phyloP scores from a whole-genome alignment of 2,113 vertebrate species.

The Centropus unirufus region DNA sequence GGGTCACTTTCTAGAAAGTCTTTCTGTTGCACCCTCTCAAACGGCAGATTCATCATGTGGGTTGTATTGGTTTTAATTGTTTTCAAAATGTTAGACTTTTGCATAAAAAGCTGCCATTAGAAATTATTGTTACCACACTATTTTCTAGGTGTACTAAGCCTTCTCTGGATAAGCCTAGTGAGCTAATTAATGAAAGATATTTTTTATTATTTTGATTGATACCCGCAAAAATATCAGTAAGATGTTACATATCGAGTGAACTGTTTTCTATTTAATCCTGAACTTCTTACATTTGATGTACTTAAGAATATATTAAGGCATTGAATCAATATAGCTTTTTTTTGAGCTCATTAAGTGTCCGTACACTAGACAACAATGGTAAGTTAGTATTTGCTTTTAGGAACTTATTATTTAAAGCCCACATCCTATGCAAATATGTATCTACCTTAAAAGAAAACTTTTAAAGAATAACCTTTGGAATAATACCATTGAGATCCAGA shows the following conservation, averaged over 20 bases:
- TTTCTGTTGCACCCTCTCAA: neutral
- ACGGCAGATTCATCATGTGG: neutral
- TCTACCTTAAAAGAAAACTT: neutral
- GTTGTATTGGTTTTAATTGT: neutral
- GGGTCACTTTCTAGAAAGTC: neutral
- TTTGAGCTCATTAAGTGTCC: neutral
- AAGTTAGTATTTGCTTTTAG: neutral
- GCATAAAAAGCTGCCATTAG: neutral
- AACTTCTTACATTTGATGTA: neutral
- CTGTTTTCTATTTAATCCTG: neutral
- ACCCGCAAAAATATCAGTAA: fast-evolving
- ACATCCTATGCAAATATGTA: neutral
- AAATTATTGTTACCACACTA: neutral
- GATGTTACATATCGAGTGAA: neutral
- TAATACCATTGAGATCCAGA: neutral
- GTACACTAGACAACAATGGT: neutral
- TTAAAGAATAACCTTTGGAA: neutral
- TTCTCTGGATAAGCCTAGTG: neutral
- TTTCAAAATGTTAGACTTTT: neutral
- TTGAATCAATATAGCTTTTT: neutral
- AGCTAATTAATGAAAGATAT: neutral
- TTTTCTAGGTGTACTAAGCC: neutral
- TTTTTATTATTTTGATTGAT: neutral
- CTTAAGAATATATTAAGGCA: neutral
- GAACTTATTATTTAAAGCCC: neutral